phyloP scores from a whole-genome alignment of 2,888 invertebrate species.

The Ernsta delagoae region DNA sequence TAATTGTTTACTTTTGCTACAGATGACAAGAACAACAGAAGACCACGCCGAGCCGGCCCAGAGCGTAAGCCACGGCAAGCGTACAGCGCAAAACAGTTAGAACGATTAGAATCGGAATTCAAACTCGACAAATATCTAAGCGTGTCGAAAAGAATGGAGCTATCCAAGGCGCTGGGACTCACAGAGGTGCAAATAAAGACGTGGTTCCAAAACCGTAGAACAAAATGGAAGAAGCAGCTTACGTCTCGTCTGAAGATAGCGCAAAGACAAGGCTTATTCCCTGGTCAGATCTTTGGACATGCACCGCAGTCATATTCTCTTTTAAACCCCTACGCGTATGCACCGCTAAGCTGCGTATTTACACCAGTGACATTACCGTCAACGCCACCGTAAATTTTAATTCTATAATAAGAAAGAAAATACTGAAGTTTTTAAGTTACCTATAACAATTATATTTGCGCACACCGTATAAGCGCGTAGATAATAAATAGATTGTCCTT shows the following conservation, averaged over 20 bases:
- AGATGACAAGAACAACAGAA: conserved; percentile 92
- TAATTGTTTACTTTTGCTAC: conserved; percentile 48
- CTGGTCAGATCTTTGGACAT: conserved; percentile 88
- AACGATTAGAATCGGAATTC: conserved; percentile 96
- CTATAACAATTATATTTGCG: no score
- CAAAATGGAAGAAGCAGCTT: conserved; percentile 99
- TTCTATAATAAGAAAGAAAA: no score
- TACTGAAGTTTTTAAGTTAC: no score
- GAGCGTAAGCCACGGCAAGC: conserved; percentile 98
- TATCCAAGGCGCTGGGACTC: conserved; percentile 94
- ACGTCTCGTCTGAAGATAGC: conserved; percentile 95
- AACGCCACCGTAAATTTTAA: conserved; percentile 57
- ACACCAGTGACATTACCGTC: conserved; percentile 80
- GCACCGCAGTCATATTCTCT: conserved; percentile 86
- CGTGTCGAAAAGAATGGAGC: conserved; percentile 97
- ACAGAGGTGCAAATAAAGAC: conserved; percentile 99
- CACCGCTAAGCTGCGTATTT: conserved; percentile 86
- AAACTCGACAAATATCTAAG: conserved; percentile 98
- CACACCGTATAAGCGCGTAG: no score
- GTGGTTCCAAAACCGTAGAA: conserved; percentile 98
- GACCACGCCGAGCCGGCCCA: conserved; percentile 93
- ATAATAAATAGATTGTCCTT: no score
- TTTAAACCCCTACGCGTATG: conserved; percentile 86
- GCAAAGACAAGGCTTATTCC: conserved; percentile 92
- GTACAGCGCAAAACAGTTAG: conserved; percentile 97